Base-by-base conservation (phyloP, 2,113 vertebrate genomes). In the Triplophysa tibetana region DNA sequence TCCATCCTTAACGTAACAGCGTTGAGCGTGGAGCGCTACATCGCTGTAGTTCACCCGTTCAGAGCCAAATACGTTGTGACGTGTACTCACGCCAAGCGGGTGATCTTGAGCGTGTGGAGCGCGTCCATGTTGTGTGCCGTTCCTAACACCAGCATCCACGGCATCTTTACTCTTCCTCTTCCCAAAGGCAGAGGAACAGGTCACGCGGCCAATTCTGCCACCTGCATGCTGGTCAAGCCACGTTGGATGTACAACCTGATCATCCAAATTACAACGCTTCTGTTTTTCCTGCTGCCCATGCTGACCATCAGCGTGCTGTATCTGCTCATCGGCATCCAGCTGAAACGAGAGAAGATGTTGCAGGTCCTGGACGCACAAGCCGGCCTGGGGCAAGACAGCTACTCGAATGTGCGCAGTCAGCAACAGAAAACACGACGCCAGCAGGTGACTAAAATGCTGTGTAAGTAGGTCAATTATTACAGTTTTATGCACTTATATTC, bases 391-490 rank as follows among this genome's bases (percentile, higher is more conserved):
- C 65, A 33, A 0, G 24, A 90, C 52, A 86, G 87, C 70, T 90
- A 89, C 77, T 90, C 82, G 79, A 91, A 84, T 23, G 2, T 74
- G 14, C 83, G 62, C 0, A 78, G 83, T 4, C 88, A 85, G 48
- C 94, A 92, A 82, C 93, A 92, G 89, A 94, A 93, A 56, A 80
- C 83, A 16, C 88, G 93, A 24, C 92, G 92, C 69, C 91, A 90
- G 23, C 96, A 98, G 87, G 95, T 98, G 91, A 98, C 96, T 0
- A 98, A 97, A 89, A 98, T 98, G 97, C 89, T 99, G 75, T 96
- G 97, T 99, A 84, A 96, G 98, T 97, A 70, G 24, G 81, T 77
- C 17, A 8, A 24, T 23, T 19, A 13, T 45, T 38, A 38, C 33
- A 33, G 5, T 33, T 33, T 6, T 6, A 33, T 5, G 5, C 33